A percentile compares a stretch with the other conserved stretches of the same genome.
These are phyloP conservation scores for Brenthis ino DNA, from an alignment of 2,888 invertebrate species.

Conservation along the genomic window DNA sequence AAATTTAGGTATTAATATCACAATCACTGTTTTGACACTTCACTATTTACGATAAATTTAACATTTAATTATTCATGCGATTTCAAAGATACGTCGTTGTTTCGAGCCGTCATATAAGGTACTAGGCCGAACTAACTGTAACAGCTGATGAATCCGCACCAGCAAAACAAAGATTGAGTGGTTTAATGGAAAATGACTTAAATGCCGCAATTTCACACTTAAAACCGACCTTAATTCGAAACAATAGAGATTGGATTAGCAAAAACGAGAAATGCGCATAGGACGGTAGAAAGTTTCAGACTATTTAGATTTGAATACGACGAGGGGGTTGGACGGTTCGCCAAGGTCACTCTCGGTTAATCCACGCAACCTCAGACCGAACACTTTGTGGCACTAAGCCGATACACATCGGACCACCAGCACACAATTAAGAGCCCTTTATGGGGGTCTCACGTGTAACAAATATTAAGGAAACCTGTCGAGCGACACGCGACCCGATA, in stretches of 20 bases:
- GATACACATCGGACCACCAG: constrained; percentile 65
- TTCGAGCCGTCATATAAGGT: constrained; percentile 55
- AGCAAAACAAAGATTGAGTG: constrained; percentile 67
- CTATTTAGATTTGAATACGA: constrained; percentile 75
- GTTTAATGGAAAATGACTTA: constrained; percentile 47
- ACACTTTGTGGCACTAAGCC: constrained; percentile 52
- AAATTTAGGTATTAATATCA: constrained; percentile 6
- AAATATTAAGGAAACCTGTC: constrained; percentile 59
- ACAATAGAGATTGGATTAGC: constrained; percentile 53
- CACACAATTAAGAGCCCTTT: constrained; percentile 63
- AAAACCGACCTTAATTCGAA: constrained; percentile 54
- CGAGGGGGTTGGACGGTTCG: constrained; percentile 55
- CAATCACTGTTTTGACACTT: constrained; percentile 33
- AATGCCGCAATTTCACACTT: constrained; percentile 45
- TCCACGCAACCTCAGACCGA: constrained; percentile 72
- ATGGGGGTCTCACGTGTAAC: constrained; percentile 59
- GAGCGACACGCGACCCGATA: constrained; percentile 68
- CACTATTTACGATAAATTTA: constrained; percentile 26
- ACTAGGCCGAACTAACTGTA: constrained; percentile 61
- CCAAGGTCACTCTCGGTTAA: constrained; percentile 75
- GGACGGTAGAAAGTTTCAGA: constrained; percentile 66
- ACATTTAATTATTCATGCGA: constrained; percentile 20
- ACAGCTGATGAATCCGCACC: constrained; percentile 78
- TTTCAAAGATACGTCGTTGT: constrained; percentile 57
- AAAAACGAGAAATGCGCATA: constrained; percentile 62